Evolutionary conservation across 2,888 invertebrate genomes (phyloP).

Genomic region (Drosophila gaucha): DNA sequence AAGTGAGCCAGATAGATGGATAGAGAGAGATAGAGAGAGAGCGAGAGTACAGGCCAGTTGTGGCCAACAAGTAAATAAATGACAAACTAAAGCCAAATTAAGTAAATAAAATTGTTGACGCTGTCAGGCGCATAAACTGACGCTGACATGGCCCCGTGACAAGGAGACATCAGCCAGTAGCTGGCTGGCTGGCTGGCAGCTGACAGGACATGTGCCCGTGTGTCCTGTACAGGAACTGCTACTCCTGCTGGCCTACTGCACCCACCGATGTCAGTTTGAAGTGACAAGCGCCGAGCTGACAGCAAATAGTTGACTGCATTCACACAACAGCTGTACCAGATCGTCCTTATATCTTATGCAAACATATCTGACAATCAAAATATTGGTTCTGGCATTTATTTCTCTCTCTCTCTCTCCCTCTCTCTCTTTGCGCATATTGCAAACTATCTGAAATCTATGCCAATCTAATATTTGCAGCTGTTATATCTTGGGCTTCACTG

Average conservation of each 20-base stretch:
- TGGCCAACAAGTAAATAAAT: slow-evolving; percentile 75
- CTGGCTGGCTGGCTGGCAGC: slow-evolving; percentile 19
- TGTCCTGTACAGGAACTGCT: slow-evolving; percentile 13
- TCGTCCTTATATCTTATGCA: slow-evolving; percentile 3
- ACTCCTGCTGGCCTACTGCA: slow-evolving; percentile 32
- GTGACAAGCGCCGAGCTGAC: slow-evolving; percentile 45
- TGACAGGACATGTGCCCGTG: slow-evolving; percentile 9
- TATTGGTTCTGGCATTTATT: neutral
- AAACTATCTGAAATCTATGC: neutral
- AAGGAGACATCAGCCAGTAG: slow-evolving; percentile 28
- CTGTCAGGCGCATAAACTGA: slow-evolving; percentile 74
- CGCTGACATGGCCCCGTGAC: slow-evolving; percentile 60
- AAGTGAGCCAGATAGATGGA: slow-evolving; percentile 11
- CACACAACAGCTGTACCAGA: slow-evolving; percentile 11
- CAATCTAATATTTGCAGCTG: neutral
- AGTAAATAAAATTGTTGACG: slow-evolving; percentile 80
- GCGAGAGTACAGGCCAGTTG: slow-evolving; percentile 33
- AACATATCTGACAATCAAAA: slow-evolving; percentile 6
- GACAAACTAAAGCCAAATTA: slow-evolving; percentile 81
- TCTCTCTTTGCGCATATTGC: neutral
- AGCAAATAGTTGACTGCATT: slow-evolving; percentile 47
- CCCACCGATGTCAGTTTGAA: slow-evolving; percentile 49
- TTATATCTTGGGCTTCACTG: too few relatives aligned
- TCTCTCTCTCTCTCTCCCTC: too few relatives aligned
- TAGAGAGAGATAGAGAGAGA: neutral